Conservation (phyloP, 2,797 vertebrate species). For the Pelobates cultripes region DNA sequence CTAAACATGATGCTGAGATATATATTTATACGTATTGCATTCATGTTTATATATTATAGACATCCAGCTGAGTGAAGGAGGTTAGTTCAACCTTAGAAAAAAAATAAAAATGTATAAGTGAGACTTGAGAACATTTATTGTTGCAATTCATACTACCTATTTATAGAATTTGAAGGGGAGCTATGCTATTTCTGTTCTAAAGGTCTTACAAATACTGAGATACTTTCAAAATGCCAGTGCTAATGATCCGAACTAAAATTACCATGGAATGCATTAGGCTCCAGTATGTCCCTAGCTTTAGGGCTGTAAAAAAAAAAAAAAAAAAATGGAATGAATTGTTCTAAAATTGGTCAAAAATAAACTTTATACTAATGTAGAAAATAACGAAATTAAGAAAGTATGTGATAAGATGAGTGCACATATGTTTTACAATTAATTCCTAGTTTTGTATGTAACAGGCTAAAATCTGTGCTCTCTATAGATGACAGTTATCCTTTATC, state of each 20-base stretch:
- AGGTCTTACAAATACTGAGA: constrained; percentile 35
- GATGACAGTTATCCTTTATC: too few species aligned
- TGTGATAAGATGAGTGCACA: too few species aligned
- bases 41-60: too few species aligned
- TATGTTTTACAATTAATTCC: too few species aligned
- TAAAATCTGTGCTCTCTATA: too few species aligned
- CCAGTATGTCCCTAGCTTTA: constrained; percentile 14
- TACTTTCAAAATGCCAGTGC: constrained; percentile 31
- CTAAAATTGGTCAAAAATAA: constrained; percentile 24
- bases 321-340: neutral
- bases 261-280: constrained; percentile 34
- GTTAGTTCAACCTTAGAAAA: too few species aligned
- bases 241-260: constrained; percentile 25
- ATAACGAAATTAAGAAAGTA: too few species aligned
- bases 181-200: neutral
- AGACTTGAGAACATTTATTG: neutral
- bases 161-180: neutral
- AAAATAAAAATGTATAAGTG: neutral
- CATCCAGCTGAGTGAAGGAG: too few species aligned
- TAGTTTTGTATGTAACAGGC: too few species aligned
- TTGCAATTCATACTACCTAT: neutral
- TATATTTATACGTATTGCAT: too few species aligned
- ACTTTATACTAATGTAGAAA: neutral
- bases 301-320: constrained; percentile 32
- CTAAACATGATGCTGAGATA: too few species aligned